Evolutionary conservation across 2,888 invertebrate genomes (phyloP), one percentile per base, ranked within the genome.

Genomic region (Physocephala rufipes): DNA sequence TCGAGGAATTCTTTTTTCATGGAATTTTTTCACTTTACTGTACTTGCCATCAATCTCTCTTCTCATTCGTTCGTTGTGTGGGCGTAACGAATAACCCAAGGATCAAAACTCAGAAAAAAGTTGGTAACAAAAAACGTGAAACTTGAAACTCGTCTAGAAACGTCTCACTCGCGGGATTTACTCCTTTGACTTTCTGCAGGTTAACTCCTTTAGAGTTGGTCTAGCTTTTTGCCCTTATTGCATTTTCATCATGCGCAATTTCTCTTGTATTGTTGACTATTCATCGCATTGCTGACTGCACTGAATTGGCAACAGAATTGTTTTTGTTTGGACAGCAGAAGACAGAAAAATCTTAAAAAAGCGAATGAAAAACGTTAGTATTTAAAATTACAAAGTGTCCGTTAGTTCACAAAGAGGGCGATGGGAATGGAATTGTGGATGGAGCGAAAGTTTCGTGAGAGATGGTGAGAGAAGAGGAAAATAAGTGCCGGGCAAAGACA

Each of bases 231-330:
- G 13, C 53, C 4, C 19, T 55, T 36, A 36, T 9, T 36, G 36
- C 15, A 24, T 16, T 4, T 53, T 19, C 9, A 21, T 51, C 53
- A 36, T 62, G n/a, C 28, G 47, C 47, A 16, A 53, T 36, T 19
- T 15, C 5, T 61, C 61, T 68, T 68, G n/a, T 63, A 30, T 47
- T 5, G 24, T 47, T 26, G 19, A 43, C 12, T 15, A 36, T 3
- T 62, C n/a, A 62, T 71, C 24, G 13, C 49, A 4, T 2, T 9
- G 36, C 28, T 28, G 28, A 21, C n/a, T n/a, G 13, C 26, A 24
- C 28, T 28, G 36, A 24, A 51, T 68, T 43, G 67, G 74, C 61
- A 74, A 74, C 71, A 70, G 70, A 71, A 74, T 74, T 72, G 64
- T 72, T 72, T 70, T 70, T n/a, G 55, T 55, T 15, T 30, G 43